Evolutionary conservation across 2,888 invertebrate species (phyloP), one percentile per base, ranked within the genome.

Genomic region (Imbricaverruca yamaguchii): DNA sequence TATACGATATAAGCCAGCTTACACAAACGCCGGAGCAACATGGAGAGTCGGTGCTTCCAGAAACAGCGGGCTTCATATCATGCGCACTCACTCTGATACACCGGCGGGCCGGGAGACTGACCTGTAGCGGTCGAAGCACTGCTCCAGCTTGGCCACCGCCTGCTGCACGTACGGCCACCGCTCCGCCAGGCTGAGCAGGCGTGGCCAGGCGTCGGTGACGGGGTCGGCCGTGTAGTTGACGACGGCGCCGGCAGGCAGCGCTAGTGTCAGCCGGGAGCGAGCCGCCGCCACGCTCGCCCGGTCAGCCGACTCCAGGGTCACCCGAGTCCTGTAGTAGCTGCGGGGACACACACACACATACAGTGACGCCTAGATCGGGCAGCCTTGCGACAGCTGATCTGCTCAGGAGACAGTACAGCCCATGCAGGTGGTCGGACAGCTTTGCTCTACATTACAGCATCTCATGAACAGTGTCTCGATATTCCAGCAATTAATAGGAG

Each of bases 291-390:
- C 84, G 39, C 86, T 83, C 53, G 85, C 85, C 78, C 85, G 83
- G 23, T 80, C 79, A 6, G 80, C 74, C 80, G 88, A 86, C 84
- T 90, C 89, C 61, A 89, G 82, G 0, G 87, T 87, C 11, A 90
- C 83, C 82, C 88, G 88, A 18, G 89, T 89, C 84, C 88, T 88
- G 85, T 88, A 90, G 84, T 89, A 89, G 82, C 84, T 84, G 83
- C 23, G 23, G 25, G 9, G 23, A 63, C n/a, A n/a, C n/a, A 79
- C 61, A 81, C 39, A 77, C 39, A 39, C 39, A 39, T 39, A 39
- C 39, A 39, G 1, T 3, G 39, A 39, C 39, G 39, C 39, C 39
- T 39, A 4, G 39, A 39, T 4, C 39, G 39, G 39, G 39, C 39
- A 39, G 39, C 39, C 39, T 39, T 3, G 39, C 39, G 4, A 39